Conservation (phyloP, 2,113 vertebrate species). For the Herpailurus yagouaroundi region DNA sequence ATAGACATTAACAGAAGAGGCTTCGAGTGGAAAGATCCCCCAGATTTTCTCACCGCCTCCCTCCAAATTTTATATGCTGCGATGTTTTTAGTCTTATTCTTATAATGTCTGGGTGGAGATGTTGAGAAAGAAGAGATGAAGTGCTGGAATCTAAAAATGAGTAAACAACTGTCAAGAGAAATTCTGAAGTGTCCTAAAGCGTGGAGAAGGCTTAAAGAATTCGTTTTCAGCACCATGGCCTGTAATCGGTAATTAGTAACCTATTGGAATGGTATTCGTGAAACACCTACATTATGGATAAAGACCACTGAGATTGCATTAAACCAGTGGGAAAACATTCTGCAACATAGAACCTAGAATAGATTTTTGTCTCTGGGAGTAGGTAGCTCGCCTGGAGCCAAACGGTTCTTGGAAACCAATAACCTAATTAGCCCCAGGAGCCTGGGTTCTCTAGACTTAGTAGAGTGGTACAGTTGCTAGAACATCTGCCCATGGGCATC, state of each 20-base stretch:
- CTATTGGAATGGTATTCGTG: conserved; percentile 48
- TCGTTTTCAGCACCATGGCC: conserved; percentile 33
- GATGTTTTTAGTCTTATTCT: conserved; percentile 61
- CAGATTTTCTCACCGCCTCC: conserved; percentile 59
- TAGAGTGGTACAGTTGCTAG: background rate
- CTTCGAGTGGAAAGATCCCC: conserved; percentile 48
- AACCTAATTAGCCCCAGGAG: conserved; percentile 36
- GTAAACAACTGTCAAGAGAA: conserved; percentile 53
- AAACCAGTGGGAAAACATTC: conserved; percentile 23
- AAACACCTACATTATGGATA: conserved; percentile 46
- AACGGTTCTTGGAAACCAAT: conserved; percentile 51
- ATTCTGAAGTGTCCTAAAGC: conserved; percentile 27
- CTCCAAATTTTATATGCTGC: conserved; percentile 28
- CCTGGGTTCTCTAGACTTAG: background rate
- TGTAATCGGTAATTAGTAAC: conserved; percentile 62
- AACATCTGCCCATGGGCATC: background rate
- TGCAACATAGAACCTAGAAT: background rate
- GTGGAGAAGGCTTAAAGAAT: conserved; percentile 12
- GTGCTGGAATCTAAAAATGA: conserved; percentile 42
- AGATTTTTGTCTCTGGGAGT: conserved; percentile 35
- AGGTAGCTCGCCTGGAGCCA: conserved; percentile 37
- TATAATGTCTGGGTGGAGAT: conserved; percentile 31
- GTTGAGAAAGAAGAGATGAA: conserved; percentile 37
- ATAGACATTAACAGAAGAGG: conserved; percentile 61
- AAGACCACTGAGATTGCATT: conserved; percentile 33